These are phyloP conservation scores for Merodon equestris DNA, from an alignment of 2,888 invertebrate genomes.

Conservation along the genomic window DNA sequence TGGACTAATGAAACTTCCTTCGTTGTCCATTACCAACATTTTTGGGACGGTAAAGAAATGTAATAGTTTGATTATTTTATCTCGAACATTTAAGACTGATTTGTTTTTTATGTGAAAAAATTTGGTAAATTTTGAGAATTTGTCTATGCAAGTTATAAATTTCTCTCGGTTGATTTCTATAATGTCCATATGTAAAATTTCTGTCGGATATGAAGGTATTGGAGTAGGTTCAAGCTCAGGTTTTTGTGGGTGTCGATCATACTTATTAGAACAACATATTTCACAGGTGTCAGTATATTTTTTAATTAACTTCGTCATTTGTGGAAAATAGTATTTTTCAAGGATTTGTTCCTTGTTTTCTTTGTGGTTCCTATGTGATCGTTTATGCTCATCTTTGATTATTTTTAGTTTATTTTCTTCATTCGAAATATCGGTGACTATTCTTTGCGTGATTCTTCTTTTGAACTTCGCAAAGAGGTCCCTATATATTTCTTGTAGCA, in stretches of 20 bases:
- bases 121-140: conserved; percentile 14
- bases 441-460: conserved; percentile 11
- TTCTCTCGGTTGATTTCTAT: conserved; percentile 12
- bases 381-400: conserved; percentile 9
- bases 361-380: conserved; percentile 14
- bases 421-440: conserved; percentile 24
- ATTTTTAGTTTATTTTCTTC: conserved; percentile 14
- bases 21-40: conserved; percentile 58
- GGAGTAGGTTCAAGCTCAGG: conserved; percentile 18
- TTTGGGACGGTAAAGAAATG: conserved; percentile 56
- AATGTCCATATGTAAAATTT: conserved; percentile 18
- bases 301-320: conserved; percentile 25
- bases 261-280: conserved; percentile 31
- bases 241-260: conserved; percentile 15
- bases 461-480: conserved; percentile 15
- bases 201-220: conserved; percentile 12
- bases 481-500: conserved; percentile 36
- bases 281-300: conserved; percentile 12
- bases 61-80: conserved; percentile 49
- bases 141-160: conserved; percentile 18
- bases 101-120: conserved; percentile 35
- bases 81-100: conserved; percentile 45
- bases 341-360: conserved; percentile 25
- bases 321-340: conserved; percentile 23
- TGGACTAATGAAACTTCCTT: conserved; percentile 56